These are phyloP conservation scores for Tromatobia lineatoria DNA, from an alignment of 2,888 invertebrate species.

Conservation along the genomic window DNA sequence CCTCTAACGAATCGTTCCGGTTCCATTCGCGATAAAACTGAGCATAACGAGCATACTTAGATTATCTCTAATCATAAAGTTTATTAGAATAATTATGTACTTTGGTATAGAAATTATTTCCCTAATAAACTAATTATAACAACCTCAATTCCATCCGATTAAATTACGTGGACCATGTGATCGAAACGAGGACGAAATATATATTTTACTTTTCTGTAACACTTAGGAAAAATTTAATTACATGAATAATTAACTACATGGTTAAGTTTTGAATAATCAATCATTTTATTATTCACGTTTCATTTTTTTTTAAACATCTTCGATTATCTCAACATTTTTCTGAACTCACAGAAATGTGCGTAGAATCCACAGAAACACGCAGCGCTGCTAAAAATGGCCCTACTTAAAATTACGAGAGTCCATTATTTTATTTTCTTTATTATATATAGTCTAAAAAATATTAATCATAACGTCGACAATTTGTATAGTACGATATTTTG, in stretches of 20 bases:
- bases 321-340: no score
- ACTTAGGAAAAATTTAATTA: no score
- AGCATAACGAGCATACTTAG: conserved; percentile 41
- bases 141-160: background rate
- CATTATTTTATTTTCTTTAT: no score
- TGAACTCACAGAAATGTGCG: no score
- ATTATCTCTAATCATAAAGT: conserved; percentile 38
- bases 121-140: conserved; percentile 8
- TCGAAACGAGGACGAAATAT: background rate
- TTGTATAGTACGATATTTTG: no score
- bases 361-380: no score
- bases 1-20: conserved; percentile 54
- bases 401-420: no score
- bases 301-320: background rate
- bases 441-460: no score
- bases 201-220: background rate
- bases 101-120: conserved; percentile 27
- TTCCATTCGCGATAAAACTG: conserved; percentile 54
- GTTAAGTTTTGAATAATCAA: background rate
- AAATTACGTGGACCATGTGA: background rate
- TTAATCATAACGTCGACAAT: no score
- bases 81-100: conserved; percentile 25
- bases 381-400: no score
- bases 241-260: no score
- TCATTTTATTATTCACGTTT: background rate